Base-by-base conservation (phyloP, 2,888 invertebrate species). In the Hirudinaria manillensis region DNA sequence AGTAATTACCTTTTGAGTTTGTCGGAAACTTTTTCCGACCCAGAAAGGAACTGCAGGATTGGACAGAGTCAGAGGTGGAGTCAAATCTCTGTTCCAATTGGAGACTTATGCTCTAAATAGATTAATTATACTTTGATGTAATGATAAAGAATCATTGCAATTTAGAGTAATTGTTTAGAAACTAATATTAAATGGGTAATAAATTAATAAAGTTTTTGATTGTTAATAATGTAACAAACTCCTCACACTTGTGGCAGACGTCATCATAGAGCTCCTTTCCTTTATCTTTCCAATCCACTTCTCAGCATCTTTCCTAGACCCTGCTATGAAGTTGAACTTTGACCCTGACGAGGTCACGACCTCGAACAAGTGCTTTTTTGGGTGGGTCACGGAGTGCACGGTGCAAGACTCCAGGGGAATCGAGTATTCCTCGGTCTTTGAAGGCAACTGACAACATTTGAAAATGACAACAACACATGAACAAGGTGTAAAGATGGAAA, bases 311-410 rank as follows among this genome's bases (percentile, higher is more conserved):
- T n/a, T 6, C 13, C n/a, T 68, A 1, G 68, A 68, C 6, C 36
- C 36, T 10, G 68, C 32, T n/a, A 68, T 68, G 68, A 68, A 68
- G 68, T 68, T 68, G 36, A 34, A 68, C 36, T 68, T 68, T 7
- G 68, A 68, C n/a, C 68, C 68, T 1, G 68, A 32, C 32, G 68
- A 68, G 29, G 68, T 68, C 29, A 68, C 68, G 6, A 68, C 68
- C 36, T 68, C 68, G 68, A 68, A 68, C 36, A 68, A 34, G 32
- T 68, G 68, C 32, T 68, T 68, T 32, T 68, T 68, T n/a, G 68
- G 68, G 36, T 68, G 68, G 34, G n/a, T n/a, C 13, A 68, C 27
- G n/a, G n/a, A 29, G 32, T 34, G 68, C 32, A 68, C 68, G 2
- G 32, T 29, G 16, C 68, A 68, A 16, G 34, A 32, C 68, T 68